phyloP scores from a whole-genome alignment of 1,140 invertebrate genomes.

The Stegodyphus mimosarum region DNA sequence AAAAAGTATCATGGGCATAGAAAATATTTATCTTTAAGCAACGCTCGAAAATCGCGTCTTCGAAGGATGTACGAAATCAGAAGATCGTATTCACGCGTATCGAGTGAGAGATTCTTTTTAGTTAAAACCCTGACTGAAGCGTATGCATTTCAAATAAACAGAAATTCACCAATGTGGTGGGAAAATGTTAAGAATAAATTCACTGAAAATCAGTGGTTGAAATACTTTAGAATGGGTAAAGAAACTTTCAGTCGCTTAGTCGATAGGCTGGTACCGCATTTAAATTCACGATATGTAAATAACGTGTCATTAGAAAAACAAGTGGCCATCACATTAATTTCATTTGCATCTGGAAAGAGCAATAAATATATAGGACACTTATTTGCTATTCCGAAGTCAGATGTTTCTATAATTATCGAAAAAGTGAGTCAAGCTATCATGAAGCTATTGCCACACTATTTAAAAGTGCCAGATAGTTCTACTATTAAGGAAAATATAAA shows the following conservation, averaged over 20 bases:
- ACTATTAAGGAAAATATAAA: not conserved
- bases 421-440: slow-evolving; percentile 23
- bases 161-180: not conserved
- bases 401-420: slow-evolving; percentile 1
- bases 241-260: slow-evolving; percentile 19
- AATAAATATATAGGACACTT: slow-evolving; percentile 11
- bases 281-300: not conserved
- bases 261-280: not conserved
- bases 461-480: not conserved
- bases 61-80: not conserved
- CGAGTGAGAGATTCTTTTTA: slow-evolving; percentile 4
- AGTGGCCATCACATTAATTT: slow-evolving; percentile 23
- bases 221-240: slow-evolving; percentile 30
- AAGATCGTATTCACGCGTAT: not conserved
- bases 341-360: slow-evolving; percentile 29
- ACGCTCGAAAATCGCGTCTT: no score
- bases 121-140: slow-evolving; percentile 1
- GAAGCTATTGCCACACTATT: slow-evolving; percentile 30
- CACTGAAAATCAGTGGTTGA: slow-evolving; percentile 17
- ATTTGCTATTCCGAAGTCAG: slow-evolving; percentile 5
- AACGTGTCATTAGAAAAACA: slow-evolving; percentile 22
- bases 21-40: no score
- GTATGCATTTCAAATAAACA: not conserved
- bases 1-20: no score
- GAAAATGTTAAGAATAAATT: not conserved